These are phyloP conservation scores for Trichoplusia ni DNA, from an alignment of 1,140 invertebrate genomes.

Conservation along the genomic window DNA sequence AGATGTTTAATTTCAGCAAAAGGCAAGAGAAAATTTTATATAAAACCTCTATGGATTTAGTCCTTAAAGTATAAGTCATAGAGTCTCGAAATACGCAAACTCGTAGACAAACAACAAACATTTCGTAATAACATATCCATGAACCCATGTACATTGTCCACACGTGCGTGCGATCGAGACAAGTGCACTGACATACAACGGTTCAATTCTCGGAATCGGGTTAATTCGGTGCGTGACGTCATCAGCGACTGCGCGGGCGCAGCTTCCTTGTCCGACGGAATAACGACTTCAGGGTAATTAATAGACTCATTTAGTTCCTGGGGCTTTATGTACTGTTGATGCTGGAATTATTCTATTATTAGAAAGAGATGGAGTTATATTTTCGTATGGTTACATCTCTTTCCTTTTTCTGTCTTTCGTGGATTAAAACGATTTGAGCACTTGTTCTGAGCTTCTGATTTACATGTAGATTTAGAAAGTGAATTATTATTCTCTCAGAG, in stretches of 20 bases:
- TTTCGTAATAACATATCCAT: slow-evolving; percentile 20
- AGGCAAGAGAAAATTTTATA: too few species aligned
- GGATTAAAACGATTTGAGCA: too few species aligned
- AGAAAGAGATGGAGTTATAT: too few species aligned
- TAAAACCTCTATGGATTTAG: too few species aligned
- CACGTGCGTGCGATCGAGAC: slow-evolving; percentile 59
- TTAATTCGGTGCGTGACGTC: slow-evolving; percentile 70
- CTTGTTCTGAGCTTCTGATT: too few species aligned
- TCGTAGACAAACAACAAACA: not conserved
- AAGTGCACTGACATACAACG: slow-evolving; percentile 61
- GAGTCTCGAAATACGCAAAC: not conserved
- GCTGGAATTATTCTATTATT: not conserved
- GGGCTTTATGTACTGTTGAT: not conserved
- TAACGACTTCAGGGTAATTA: slow-evolving; percentile 42
- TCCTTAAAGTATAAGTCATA: not conserved
- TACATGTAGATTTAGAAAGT: too few species aligned
- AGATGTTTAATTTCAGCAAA: too few species aligned
- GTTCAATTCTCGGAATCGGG: slow-evolving; percentile 64
- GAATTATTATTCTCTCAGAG: too few species aligned
- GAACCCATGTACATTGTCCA: slow-evolving; percentile 43
- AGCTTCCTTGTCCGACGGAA: slow-evolving; percentile 49
- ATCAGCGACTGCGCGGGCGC: slow-evolving; percentile 39
- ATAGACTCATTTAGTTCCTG: slow-evolving; percentile 47
- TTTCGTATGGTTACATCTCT: too few species aligned
- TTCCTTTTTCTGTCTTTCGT: too few species aligned